Evolutionary conservation across 35 echinoderm and acorn worm species (phyloP).

Genomic region (Patiria miniata): DNA sequence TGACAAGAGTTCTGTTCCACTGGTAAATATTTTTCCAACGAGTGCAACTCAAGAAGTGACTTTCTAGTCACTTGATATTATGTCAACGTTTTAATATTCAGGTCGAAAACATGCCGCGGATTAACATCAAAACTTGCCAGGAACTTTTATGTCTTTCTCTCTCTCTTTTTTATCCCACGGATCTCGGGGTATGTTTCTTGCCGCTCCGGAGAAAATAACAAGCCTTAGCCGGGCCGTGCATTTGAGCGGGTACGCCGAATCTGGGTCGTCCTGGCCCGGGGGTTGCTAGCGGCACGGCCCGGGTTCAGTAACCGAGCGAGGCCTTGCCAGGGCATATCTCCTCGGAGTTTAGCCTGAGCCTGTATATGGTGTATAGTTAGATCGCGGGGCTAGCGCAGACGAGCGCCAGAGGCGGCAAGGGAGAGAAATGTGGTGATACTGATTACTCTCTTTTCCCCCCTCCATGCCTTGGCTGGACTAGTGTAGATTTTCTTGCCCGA

Average conservation of each 20-base stretch:
- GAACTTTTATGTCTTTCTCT: not conserved
- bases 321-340: slow-evolving; percentile 20
- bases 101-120: slow-evolving; percentile 26
- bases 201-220: slow-evolving; percentile 27
- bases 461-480: not conserved
- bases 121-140: slow-evolving; percentile 28
- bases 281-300: slow-evolving; percentile 12
- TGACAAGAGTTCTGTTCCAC: not conserved
- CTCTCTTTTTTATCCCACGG: slow-evolving; percentile 12
- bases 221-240: slow-evolving; percentile 6
- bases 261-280: slow-evolving; percentile 15
- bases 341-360: not conserved
- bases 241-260: slow-evolving; percentile 22
- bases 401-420: slow-evolving; percentile 4
- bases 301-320: slow-evolving; percentile 26
- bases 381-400: slow-evolving; percentile 21
- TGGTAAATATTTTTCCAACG: slow-evolving; percentile 8
- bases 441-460: slow-evolving; percentile 18
- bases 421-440: slow-evolving; percentile 33
- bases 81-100: slow-evolving; percentile 31
- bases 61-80: slow-evolving; percentile 25
- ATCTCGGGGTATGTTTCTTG: slow-evolving; percentile 25
- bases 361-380: not conserved
- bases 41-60: slow-evolving; percentile 30
- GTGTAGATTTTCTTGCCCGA: slow-evolving; percentile 30